Base-by-base conservation (phyloP, 2,888 invertebrate species). In the Stictocephala bisonia region DNA sequence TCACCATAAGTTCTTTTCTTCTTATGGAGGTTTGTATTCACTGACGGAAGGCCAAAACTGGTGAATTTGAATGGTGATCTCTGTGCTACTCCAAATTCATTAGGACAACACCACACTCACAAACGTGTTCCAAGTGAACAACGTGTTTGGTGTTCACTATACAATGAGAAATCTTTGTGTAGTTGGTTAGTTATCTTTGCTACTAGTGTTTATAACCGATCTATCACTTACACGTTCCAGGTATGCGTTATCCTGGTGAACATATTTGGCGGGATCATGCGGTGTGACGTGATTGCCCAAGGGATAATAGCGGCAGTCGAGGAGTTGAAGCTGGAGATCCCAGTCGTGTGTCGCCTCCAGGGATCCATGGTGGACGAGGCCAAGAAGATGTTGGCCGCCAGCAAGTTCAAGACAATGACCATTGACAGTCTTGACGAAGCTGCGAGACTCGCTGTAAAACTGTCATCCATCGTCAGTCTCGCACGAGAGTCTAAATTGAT, bases 191-290 rank as follows among this genome's bases (percentile, higher is more conserved):
- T 1, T 4, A 40, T 64, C 50, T 72, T 72, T 71, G 71, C 60
- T 67, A 44, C 73, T 77, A 79, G 2, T 77, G 89, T 89, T 96
- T 97, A 73, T 90, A 94, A 78, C 95, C 96, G 66, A 18, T 68
- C 71, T 70, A 78, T 79, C 3, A n/a, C n/a, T n/a, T n/a, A n/a
- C n/a, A n/a, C n/a, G n/a, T n/a, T n/a, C n/a, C 78, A 89, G 89
- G 96, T 97, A 74, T 90, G 94, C 77, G 95, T 96, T 58, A 93
- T 97, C 81, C 85, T 97, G 82, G 97, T 97, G 9, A 97, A 97
- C 85, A 97, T 97, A 81, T 97, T 97, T 82, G 97, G 97, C 74
- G 97, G 97, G 75, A 97, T 97, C 81, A 97, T 97, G 97, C 88
- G 97, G 78, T 97, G 97, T 85, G 97, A 97, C 85, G 93, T 97